Evolutionary conservation across 2,888 invertebrate species (phyloP), one percentile per base, ranked within the genome.

Genomic region (Xestia ashworthii): DNA sequence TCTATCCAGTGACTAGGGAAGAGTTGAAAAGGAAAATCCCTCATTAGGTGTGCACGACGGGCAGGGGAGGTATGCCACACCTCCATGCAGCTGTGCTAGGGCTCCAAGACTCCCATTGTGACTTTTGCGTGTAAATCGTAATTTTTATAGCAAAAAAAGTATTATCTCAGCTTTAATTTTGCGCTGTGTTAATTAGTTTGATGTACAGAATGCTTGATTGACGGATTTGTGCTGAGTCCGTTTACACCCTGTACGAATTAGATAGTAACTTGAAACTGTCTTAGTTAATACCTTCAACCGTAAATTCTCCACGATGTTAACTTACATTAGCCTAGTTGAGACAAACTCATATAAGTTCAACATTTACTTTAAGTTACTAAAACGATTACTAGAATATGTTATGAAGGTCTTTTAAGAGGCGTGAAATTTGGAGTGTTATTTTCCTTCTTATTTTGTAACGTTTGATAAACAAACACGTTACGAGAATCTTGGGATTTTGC

Each of bases 381-480:
- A 64, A 46, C 50, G 44, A 53, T 62, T 69, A 38, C 38, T 16
- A 2, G 12, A 50, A 22, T 65, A 32, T 41, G 19, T 32, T 38
- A 75, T 75, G 38, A 32, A 25, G 53, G 41, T 2, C 38, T 55
- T n/a, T 53, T 41, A 25, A 9, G 22, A 62, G 25, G 60, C 3
- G 25, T 48, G 53, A 77, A 65, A 11, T 53, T 77, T 4, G 44
- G 4, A 38, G 8, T 48, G 16, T 48, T 48, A 62, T 41, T 58
- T 75, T 48, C 8, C 75, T 46, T 77, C 46, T 50, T 25, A 44
- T 68, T n/a, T 0, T 44, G 76, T 62, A 50, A 62, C 11, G 16
- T 64, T 76, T 53, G n/a, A 64, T 76, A 46, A 76, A 55, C 12
- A 75, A 50, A 50, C 19, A 55, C 5, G 38, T 66, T 55, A 9